Evolutionary conservation across 2,113 vertebrate genomes (phyloP), one percentile per base, ranked within the genome.

Genomic region (Psammodynastes pulverulentus): DNA sequence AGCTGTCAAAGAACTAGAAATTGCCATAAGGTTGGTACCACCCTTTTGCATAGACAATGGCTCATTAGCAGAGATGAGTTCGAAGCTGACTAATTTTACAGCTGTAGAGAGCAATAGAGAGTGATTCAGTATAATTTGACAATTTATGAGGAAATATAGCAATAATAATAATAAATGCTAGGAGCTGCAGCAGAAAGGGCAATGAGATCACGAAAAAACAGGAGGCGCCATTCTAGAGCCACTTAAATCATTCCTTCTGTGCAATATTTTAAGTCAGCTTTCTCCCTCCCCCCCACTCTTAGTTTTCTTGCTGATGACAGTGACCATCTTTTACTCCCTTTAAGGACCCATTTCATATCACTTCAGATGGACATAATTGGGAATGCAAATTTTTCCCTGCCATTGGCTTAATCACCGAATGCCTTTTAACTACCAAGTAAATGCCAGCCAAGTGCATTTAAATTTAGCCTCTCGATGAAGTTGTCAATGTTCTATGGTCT

Each of bases 41-140:
- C 9, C 2, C 56, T 92, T 88, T 88, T 49, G 8, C 58, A 53
- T 9, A 53, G 91, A 92, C 86, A 88, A 92, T 92, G 24, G 86
- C 52, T 92, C 86, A 88, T 88, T 92, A 92, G 58, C 86, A 53
- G 17, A 92, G 49, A 79, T 23, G 46, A 72, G 58, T 88, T 87
- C 34, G 79, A 72, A 88, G 39, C 58, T 9, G 29, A 53, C 91
- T 45, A 51, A 88, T 88, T 88, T 88, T 88, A 88, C 91, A 92
- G 86, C 49, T 88, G 58, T 72, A 92, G 58, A 88, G 51, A 45
- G 56, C 13, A 19, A 79, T 13, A 52, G 15, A 39, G 29, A 67
- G 13, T 21, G 48, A 88, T 79, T 88, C 24, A 88, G 52, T 88
- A 88, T 92, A 53, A 45, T 88, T 26, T 88, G 58, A 79, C 58